Conservation (phyloP, 2,797 vertebrate genomes). For the Acanthopagrus latus region DNA sequence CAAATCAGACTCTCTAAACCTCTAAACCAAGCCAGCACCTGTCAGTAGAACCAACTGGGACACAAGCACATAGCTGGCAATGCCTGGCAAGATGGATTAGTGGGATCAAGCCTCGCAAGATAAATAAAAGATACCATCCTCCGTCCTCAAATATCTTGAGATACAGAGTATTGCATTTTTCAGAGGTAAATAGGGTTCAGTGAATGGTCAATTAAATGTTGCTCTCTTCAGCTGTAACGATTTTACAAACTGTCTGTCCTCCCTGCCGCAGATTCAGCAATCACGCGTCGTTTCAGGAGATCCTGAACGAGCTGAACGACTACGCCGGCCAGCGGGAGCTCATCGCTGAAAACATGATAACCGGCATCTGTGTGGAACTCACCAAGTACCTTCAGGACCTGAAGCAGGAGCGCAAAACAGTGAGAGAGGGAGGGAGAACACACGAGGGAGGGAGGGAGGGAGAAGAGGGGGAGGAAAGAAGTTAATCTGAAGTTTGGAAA, state of each 20-base stretch:
- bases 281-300: constrained; percentile 93
- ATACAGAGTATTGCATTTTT: not conserved
- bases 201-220: not conserved
- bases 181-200: too few species aligned
- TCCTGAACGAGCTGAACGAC: constrained; percentile 94
- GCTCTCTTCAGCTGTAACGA: not conserved
- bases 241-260: not conserved
- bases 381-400: constrained; percentile 93
- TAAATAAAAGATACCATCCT: not conserved
- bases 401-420: constrained; percentile 94
- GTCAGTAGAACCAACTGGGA: too few species aligned
- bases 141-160: not conserved
- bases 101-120: too few species aligned
- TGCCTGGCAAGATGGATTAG: too few species aligned
- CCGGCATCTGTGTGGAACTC: constrained; percentile 88
- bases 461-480: not conserved
- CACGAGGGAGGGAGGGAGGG: not conserved
- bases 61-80: too few species aligned
- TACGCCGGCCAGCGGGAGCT: constrained; percentile 95
- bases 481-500: not conserved
- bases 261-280: constrained; percentile 90
- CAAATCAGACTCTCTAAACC: too few species aligned
- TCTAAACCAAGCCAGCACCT: too few species aligned
- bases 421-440: constrained; percentile 74
- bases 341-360: constrained; percentile 94